These are phyloP conservation scores for Acipenser ruthenus DNA, from an alignment of 2,797 vertebrate species.

Conservation along the genomic window DNA sequence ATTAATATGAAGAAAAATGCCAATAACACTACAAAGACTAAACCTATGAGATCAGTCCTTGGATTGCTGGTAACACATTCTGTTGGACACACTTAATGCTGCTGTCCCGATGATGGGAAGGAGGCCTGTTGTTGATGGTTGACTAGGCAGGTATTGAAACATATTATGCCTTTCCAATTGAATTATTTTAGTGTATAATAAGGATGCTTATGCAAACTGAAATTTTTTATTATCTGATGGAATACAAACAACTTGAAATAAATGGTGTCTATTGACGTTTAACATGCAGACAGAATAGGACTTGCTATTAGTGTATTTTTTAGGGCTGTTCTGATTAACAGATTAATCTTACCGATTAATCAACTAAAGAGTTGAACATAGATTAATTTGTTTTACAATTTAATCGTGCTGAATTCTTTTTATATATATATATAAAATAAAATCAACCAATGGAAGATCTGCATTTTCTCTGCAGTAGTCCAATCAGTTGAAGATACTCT, in stretches of 20 bases:
- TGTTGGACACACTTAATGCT: constrained; percentile 7
- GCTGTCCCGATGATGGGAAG: constrained; percentile 7
- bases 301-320: no score
- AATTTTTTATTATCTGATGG: background rate
- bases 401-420: no score
- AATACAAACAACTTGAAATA: background rate
- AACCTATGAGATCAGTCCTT: constrained; percentile 40
- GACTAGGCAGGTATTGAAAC: constrained; percentile 24
- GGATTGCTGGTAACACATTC: constrained; percentile 13
- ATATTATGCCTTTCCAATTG: constrained; percentile 25
- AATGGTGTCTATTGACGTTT: background rate
- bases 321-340: no score
- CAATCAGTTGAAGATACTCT: no score
- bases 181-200: constrained; percentile 26
- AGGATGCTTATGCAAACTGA: constrained; percentile 17
- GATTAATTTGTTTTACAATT: no score
- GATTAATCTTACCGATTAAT: no score
- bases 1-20: constrained; percentile 81
- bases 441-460: no score
- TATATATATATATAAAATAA: no score
- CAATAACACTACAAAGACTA: constrained; percentile 74
- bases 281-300: no score
- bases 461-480: no score
- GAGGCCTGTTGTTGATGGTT: constrained; percentile 25
- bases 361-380: no score